Evolutionary conservation across 2,797 vertebrate species (phyloP).

Genomic region (Anolis apletophallus): DNA sequence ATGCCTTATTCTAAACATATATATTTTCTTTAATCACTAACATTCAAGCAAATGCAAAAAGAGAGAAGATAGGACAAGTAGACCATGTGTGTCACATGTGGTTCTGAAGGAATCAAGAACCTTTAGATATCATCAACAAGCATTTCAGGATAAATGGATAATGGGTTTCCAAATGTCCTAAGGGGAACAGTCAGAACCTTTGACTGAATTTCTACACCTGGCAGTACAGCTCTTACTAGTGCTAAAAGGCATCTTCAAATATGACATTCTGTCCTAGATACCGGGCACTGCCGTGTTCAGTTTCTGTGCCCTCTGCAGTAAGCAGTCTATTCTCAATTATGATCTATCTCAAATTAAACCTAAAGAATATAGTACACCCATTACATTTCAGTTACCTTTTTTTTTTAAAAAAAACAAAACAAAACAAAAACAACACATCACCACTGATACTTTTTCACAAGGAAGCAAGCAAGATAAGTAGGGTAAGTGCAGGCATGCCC

Average conservation of each 20-base stretch:
- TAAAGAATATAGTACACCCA: neutral
- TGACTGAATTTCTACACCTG: neutral
- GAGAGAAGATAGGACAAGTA: neutral
- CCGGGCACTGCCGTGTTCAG: neutral
- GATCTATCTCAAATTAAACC: neutral
- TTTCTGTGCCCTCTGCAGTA: neutral
- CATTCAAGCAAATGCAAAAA: neutral
- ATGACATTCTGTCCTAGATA: neutral
- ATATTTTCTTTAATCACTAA: neutral
- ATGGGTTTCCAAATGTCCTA: neutral
- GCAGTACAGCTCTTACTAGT: neutral
- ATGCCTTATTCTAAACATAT: neutral
- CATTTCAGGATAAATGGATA: neutral
- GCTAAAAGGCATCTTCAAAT: neutral
- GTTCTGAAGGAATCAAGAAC: neutral
- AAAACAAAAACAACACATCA: neutral
- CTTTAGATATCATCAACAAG: neutral
- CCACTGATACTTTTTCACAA: neutral
- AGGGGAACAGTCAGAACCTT: neutral
- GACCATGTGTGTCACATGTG: too few species aligned
- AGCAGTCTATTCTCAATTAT: neutral
- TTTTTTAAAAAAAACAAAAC: too few species aligned
- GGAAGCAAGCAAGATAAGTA: neutral
- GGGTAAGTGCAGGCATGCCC: neutral
- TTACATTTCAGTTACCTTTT: neutral